Percentiles rank a stretch among this genome's conserved stretches.
Conservation (phyloP, 2,888 invertebrate genomes). For the Orgyia antiqua region DNA sequence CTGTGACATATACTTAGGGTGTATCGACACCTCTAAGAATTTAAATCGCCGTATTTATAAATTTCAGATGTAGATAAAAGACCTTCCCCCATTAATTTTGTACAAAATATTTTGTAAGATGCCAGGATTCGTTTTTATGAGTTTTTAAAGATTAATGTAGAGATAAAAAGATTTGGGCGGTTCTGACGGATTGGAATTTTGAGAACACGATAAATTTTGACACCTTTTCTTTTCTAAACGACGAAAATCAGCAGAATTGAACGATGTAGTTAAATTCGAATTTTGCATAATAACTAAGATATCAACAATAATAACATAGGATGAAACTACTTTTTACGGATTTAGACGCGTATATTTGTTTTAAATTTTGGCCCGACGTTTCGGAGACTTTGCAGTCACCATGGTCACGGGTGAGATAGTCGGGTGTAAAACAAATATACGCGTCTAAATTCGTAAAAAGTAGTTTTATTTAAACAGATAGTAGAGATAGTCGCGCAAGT, state of each 20-base stretch:
- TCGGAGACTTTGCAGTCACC: too few relatives aligned
- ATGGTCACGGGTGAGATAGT: too few relatives aligned
- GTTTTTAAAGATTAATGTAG: conserved; percentile 67
- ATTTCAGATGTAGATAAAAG: conserved; percentile 60
- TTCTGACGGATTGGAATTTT: conserved; percentile 48
- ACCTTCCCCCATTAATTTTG: conserved; percentile 70
- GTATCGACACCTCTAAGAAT: conserved; percentile 77
- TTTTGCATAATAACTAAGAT: too few relatives aligned
- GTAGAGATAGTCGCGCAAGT: too few relatives aligned
- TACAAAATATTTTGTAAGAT: conserved; percentile 73
- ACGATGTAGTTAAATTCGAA: too few relatives aligned
- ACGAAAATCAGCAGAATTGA: conserved; percentile 8
- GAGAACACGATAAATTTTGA: conserved; percentile 62
- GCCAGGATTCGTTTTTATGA: conserved; percentile 70
- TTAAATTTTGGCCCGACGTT: too few relatives aligned
- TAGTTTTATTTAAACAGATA: too few relatives aligned
- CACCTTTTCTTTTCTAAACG: conserved; percentile 38
- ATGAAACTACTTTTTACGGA: too few relatives aligned
- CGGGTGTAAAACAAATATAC: too few relatives aligned
- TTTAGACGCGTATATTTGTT: too few relatives aligned
- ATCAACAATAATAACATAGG: too few relatives aligned
- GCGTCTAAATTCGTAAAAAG: too few relatives aligned
- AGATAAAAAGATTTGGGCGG: conserved; percentile 69
- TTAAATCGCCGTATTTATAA: conserved; percentile 59
- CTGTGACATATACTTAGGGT: conserved; percentile 52